phyloP scores from a whole-genome alignment of 2,797 vertebrate genomes.

The Podargus strigoides region DNA sequence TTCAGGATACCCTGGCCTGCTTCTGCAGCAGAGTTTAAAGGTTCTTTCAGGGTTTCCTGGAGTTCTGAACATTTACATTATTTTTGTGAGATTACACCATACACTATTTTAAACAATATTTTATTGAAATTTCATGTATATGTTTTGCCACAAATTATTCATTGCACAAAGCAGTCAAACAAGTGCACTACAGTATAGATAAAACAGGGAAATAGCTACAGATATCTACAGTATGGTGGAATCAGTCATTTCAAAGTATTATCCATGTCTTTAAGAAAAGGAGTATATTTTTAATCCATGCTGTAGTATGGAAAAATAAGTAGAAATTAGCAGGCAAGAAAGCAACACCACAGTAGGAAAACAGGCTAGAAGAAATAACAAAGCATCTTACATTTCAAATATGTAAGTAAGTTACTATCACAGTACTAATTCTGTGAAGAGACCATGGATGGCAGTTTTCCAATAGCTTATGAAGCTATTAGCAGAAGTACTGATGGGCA shows the following conservation, averaged over 20 bases:
- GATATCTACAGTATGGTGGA: background rate
- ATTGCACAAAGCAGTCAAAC: background rate
- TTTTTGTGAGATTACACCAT: background rate
- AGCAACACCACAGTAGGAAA: background rate
- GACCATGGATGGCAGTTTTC: background rate
- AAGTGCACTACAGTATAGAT: background rate
- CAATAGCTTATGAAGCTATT: background rate
- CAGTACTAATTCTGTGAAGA: background rate
- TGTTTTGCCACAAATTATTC: background rate
- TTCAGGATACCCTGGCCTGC: background rate
- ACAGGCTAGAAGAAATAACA: background rate
- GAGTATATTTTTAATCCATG: background rate
- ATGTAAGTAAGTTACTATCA: background rate
- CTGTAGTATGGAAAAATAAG: background rate
- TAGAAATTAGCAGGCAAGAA: background rate
- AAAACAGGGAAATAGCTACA: background rate
- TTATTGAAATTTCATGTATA: conserved; percentile 1
- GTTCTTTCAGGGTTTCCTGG: background rate
- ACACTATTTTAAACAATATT: background rate
- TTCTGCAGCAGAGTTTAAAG: background rate
- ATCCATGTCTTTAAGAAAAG: background rate
- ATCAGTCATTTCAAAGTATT: background rate
- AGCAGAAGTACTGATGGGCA: background rate
- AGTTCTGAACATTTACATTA: background rate
- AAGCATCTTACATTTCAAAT: background rate